Evolutionary conservation across 2,113 vertebrate species (phyloP), one percentile per base, ranked within the genome.

Genomic region (Lasiurus borealis): DNA sequence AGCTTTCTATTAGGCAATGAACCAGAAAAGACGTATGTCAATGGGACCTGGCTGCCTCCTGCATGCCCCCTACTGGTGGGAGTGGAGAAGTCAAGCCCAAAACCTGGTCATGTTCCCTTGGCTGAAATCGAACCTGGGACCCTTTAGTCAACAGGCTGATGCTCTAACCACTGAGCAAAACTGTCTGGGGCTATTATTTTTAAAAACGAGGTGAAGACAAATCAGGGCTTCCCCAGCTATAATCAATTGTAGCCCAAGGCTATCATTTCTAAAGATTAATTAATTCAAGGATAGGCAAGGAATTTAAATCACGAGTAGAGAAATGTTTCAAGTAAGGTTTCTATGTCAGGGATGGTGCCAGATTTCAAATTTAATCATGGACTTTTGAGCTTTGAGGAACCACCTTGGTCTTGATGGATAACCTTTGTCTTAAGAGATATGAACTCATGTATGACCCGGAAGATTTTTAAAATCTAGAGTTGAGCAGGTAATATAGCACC

Each of bases 401-500:
- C 50, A 66, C 57, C 12, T 88, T 72, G 52, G 50, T 78, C 62
- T 90, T 57, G n/a, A 66, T 11, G 40, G 34, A 27, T 83, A 15
- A 21, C 40, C 21, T 88, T n/a, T 85, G 91, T 66, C 81, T 25
- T 36, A 48, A 48, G 8, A 85, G 31, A 34, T 73, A 34, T 11
- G 85, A 48, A 44, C 14, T 88, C 44, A 71, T 36, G 10, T 18
- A 40, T 78, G 46, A 77, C 19, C 48, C 77, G 18, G 31, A 75
- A 62, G 40, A 40, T 68, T 54, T 91, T 89, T 86, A 52, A 94
- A 89, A 59, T 57, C n/a, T 81, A 80, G 46, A 44, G 34, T 77
- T 40, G 72, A 52, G 46, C 54, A 76, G 73, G 72, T 76, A 48
- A 69, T 80, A 66, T 14, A 59, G 29, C 72, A 48, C 52, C 57